These are phyloP conservation scores for Apteryx owenii DNA, from an alignment of 2,113 vertebrate genomes.

Conservation along the genomic window DNA sequence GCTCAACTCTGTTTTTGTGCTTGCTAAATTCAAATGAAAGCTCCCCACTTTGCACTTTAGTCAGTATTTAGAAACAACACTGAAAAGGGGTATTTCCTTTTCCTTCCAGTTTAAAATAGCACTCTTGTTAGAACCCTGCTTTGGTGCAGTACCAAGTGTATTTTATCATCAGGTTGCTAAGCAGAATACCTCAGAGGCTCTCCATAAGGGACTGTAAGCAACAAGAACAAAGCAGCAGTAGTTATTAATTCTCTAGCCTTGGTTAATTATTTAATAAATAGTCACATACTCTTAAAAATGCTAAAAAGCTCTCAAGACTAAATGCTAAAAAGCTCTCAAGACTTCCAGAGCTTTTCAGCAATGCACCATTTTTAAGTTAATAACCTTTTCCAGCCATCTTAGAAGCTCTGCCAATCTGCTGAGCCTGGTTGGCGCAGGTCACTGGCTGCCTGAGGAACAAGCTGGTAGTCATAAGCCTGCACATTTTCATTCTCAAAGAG, in stretches of 20 bases:
- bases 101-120: not conserved
- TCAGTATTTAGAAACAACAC: not conserved
- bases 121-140: not conserved
- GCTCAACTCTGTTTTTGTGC: not conserved
- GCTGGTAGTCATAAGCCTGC: not conserved
- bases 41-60: not conserved
- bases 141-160: not conserved
- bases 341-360: constrained; percentile 5
- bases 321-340: not conserved
- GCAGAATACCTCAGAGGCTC: not conserved
- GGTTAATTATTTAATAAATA: not conserved
- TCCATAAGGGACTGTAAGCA: not conserved
- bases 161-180: constrained; percentile 5
- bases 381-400: constrained; percentile 32
- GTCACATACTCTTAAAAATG: not conserved
- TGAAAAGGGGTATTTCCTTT: not conserved
- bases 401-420: constrained; percentile 12
- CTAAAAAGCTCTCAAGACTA: not conserved
- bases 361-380: constrained; percentile 40
- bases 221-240: not conserved
- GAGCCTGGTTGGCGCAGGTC: constrained; percentile 19
- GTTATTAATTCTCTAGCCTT: not conserved
- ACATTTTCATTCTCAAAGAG: not conserved
- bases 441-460: not conserved
- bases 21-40: not conserved